Conservation (phyloP, 1,140 invertebrate genomes). For the Drosophila arizonae region DNA sequence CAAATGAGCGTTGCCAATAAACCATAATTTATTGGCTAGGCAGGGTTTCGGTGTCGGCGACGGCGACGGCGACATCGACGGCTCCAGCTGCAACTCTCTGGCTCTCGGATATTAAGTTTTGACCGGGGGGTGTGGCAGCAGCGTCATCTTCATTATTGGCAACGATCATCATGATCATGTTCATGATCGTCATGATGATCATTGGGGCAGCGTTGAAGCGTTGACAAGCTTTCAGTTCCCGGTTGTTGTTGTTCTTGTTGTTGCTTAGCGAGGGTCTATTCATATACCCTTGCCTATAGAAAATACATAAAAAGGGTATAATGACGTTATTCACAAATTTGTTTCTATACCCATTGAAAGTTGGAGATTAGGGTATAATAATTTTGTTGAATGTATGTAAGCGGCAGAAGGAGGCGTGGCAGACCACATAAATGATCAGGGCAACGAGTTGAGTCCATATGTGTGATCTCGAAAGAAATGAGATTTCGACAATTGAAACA, state of each 20-base stretch:
- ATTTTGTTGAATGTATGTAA: too few relatives aligned
- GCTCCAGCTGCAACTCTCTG: constrained; percentile 14
- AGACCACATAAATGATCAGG: too few relatives aligned
- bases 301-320: neutral
- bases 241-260: neutral
- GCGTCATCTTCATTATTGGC: constrained; percentile 55
- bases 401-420: too few relatives aligned
- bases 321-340: too few relatives aligned
- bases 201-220: constrained; percentile 38
- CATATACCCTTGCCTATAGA: neutral
- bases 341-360: too few relatives aligned
- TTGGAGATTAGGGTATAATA: too few relatives aligned
- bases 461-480: too few relatives aligned
- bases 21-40: constrained; percentile 67
- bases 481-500: too few relatives aligned
- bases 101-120: constrained; percentile 2
- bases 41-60: constrained; percentile 6
- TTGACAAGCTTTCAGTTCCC: constrained; percentile 48
- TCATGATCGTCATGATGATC: neutral
- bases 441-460: too few relatives aligned
- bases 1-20: constrained; percentile 52
- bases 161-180: constrained; percentile 3
- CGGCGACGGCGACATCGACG: neutral
- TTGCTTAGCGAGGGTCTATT: constrained; percentile 32
- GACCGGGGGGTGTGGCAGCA: constrained; percentile 53